phyloP scores from a whole-genome alignment of 2,888 invertebrate species.

The Theretra japonica region DNA sequence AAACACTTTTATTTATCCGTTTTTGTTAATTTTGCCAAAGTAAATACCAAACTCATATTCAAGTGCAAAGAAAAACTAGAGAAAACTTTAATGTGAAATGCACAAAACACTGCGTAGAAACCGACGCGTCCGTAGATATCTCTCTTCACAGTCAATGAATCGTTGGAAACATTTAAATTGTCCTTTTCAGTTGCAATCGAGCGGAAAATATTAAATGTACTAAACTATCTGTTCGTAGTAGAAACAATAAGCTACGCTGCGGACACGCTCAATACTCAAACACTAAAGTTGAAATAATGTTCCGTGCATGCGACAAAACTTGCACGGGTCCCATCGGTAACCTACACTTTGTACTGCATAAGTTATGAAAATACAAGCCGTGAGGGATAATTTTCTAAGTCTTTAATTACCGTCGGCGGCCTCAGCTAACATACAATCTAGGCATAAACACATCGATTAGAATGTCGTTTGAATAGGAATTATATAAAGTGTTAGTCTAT shows the following conservation, averaged over 20 bases:
- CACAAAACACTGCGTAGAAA: neutral
- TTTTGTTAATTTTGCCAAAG: too few relatives aligned
- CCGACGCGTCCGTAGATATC: neutral
- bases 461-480: slow-evolving; percentile 34
- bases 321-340: slow-evolving; percentile 51
- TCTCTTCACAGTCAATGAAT: neutral
- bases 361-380: slow-evolving; percentile 61
- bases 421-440: slow-evolving; percentile 9
- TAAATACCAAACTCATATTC: too few relatives aligned
- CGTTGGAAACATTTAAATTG: neutral
- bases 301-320: slow-evolving; percentile 39
- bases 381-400: slow-evolving; percentile 60
- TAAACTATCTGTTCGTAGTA: neutral
- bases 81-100: neutral
- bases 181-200: neutral
- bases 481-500: neutral
- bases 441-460: slow-evolving; percentile 21
- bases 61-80: too few relatives aligned
- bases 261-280: slow-evolving; percentile 6
- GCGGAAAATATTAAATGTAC: neutral
- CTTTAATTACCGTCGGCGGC: slow-evolving; percentile 57
- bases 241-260: neutral
- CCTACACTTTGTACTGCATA: slow-evolving; percentile 64
- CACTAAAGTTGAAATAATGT: slow-evolving; percentile 10
- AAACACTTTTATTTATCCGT: too few relatives aligned